phyloP scores from a whole-genome alignment of 2,797 vertebrate species.

The Diceros bicornis region DNA sequence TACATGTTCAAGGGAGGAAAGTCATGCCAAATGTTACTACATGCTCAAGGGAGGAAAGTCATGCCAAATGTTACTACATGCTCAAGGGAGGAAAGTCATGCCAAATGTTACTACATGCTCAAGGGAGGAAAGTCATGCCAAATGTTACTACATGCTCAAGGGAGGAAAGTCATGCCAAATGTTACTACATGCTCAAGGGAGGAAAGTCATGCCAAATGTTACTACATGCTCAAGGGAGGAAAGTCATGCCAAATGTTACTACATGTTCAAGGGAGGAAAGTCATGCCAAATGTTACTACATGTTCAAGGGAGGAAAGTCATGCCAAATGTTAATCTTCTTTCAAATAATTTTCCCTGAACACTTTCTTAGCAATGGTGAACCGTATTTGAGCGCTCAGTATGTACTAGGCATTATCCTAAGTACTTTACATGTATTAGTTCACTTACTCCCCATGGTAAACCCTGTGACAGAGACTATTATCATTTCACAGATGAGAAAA shows the following conservation, averaged over 20 bases:
- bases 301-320: neutral
- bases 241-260: no score
- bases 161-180: neutral
- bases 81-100: neutral
- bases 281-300: no score
- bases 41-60: neutral
- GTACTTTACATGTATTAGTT: neutral
- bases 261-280: neutral
- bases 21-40: no score
- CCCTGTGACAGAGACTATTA: neutral
- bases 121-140: neutral
- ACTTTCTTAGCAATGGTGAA: neutral
- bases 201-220: neutral
- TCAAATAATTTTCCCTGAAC: constrained; percentile 40
- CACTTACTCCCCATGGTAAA: neutral
- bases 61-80: no score
- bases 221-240: neutral
- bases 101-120: no score
- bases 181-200: no score
- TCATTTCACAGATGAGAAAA: neutral
- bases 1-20: neutral
- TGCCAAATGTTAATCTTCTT: constrained; percentile 39
- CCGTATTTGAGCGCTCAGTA: neutral
- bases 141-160: no score
- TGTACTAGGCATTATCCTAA: neutral